Conservation (phyloP, 1,140 invertebrate species). For the Heterodera carotae region DNA sequence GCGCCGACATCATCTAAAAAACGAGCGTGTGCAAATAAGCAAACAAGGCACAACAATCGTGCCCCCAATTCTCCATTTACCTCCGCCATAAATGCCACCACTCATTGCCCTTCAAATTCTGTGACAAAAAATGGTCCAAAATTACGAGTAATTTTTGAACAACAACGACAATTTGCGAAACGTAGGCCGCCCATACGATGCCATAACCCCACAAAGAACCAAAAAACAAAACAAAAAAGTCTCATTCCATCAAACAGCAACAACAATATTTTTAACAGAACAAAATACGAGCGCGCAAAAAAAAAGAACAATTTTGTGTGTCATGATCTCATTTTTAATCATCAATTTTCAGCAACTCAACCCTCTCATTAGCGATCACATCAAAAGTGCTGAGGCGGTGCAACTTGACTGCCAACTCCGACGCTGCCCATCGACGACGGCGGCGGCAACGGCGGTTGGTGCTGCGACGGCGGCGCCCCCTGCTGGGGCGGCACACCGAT, state of each 20-base stretch:
- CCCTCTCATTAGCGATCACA: not conserved
- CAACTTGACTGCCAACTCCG: not conserved
- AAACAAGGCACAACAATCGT: no score
- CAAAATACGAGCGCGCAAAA: not conserved
- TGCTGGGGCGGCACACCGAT: not conserved
- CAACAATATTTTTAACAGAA: slow-evolving; percentile 7
- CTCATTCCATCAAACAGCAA: not conserved
- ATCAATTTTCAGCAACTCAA: not conserved
- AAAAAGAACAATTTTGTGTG: not conserved
- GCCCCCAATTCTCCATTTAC: no score
- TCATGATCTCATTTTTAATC: not conserved
- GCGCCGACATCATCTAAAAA: slow-evolving; percentile 54
- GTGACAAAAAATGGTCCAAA: not conserved
- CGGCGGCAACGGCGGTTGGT: not conserved
- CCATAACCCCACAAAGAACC: no score
- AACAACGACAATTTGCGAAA: no score
- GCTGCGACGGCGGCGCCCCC: not conserved
- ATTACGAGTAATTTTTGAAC: no score
- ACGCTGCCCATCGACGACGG: no score
- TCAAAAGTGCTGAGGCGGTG: not conserved
- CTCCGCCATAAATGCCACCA: slow-evolving; percentile 49
- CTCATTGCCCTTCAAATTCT: slow-evolving; percentile 31
- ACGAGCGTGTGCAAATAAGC: no score
- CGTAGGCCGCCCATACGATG: no score
- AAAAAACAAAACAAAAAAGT: not conserved